Conservation (phyloP, 2,797 vertebrate species). For the Meda fulgida region DNA sequence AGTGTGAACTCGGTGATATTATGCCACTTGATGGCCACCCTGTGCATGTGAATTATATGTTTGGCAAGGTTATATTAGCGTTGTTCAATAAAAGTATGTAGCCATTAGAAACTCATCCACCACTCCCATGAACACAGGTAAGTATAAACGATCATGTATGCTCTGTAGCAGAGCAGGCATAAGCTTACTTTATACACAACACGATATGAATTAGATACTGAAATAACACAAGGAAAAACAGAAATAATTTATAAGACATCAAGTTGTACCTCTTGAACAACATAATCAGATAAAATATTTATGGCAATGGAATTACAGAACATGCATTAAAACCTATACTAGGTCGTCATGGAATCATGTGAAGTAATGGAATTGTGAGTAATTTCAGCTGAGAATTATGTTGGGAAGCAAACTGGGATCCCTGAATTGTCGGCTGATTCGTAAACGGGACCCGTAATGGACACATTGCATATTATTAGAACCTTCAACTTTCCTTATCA, state of each 20-base stretch:
- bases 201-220: background rate
- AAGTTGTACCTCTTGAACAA: background rate
- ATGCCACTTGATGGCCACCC: constrained; percentile 28
- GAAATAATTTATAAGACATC: background rate
- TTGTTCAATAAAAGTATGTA: background rate
- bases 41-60: background rate
- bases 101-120: background rate
- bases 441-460: background rate
- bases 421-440: background rate
- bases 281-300: background rate
- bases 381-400: background rate
- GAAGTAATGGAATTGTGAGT: background rate
- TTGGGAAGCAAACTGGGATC: background rate
- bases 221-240: background rate
- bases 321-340: background rate
- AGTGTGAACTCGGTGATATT: background rate
- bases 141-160: background rate
- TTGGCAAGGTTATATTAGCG: constrained; percentile 3
- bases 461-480: background rate
- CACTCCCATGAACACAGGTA: constrained; percentile 18
- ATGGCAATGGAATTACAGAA: background rate
- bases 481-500: constrained; percentile 31
- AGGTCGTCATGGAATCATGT: background rate
- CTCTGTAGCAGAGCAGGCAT: background rate
- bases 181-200: background rate